These are phyloP conservation scores for Berghia stephanieae DNA, from an alignment of 1,140 invertebrate species.

Conservation along the genomic window DNA sequence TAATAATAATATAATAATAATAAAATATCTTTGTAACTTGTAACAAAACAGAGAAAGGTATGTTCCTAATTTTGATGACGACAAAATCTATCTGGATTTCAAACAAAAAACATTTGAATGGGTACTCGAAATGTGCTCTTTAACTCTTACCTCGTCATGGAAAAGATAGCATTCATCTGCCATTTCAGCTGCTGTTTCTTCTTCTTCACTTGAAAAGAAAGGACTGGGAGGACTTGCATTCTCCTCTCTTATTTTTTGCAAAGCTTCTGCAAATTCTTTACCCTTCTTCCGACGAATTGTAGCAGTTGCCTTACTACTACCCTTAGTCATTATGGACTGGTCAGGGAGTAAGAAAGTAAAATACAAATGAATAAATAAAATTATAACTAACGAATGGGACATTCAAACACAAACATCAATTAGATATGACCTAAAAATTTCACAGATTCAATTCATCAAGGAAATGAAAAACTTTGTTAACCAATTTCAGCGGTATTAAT, in stretches of 20 bases:
- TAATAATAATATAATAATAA: background rate
- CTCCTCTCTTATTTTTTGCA: slow-evolving; percentile 41
- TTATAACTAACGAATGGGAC: no score
- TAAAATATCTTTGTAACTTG: background rate
- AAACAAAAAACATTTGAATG: background rate
- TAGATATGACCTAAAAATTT: no score
- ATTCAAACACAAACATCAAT: no score
- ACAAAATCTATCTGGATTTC: no score
- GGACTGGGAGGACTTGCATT: slow-evolving; percentile 37
- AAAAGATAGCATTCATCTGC: slow-evolving; percentile 56
- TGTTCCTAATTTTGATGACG: no score
- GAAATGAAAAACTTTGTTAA: no score
- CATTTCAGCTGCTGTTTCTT: slow-evolving; percentile 37
- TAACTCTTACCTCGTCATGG: slow-evolving; percentile 39
- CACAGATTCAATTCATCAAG: no score
- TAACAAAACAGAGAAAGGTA: no score
- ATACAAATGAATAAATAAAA: no score
- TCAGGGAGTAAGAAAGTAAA: no score
- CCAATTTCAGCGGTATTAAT: no score
- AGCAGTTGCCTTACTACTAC: slow-evolving; percentile 48
- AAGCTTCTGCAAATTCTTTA: slow-evolving; percentile 39
- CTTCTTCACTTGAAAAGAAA: slow-evolving; percentile 36
- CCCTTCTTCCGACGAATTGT: slow-evolving; percentile 51
- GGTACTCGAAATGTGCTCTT: background rate
- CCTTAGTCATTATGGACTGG: no score